Percentiles rank a stretch among this genome's conserved stretches.
phyloP scores from a whole-genome alignment of 2,797 vertebrate genomes.

The Miichthys miiuy region DNA sequence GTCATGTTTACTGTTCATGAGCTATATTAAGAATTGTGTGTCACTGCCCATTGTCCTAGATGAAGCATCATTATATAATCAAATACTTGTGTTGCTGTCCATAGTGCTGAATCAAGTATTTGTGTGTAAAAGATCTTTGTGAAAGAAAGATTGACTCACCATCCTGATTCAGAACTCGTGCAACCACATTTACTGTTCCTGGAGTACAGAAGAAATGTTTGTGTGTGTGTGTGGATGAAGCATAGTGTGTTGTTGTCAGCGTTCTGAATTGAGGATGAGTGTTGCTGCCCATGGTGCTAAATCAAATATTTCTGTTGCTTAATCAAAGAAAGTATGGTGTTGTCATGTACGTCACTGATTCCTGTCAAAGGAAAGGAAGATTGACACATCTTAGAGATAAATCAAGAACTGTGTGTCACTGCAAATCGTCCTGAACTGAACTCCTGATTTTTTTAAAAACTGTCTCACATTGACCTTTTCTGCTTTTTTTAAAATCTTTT shows the following conservation, averaged over 20 bases:
- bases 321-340: background rate
- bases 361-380: background rate
- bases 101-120: no score
- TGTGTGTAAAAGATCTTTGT: background rate
- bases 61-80: no score
- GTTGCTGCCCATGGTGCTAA: background rate
- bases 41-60: no score
- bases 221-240: background rate
- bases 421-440: background rate
- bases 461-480: background rate
- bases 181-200: background rate
- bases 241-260: background rate
- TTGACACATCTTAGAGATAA: no score
- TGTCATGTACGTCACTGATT: background rate
- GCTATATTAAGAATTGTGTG: conserved; percentile 1
- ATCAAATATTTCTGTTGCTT: background rate
- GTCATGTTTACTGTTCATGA: background rate
- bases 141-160: conserved; percentile 10
- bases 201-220: background rate
- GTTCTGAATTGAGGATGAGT: background rate
- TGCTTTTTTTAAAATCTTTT: background rate
- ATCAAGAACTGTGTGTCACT: background rate
- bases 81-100: no score
- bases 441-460: background rate
- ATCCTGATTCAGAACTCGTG: background rate